Evolutionary conservation across 2,797 vertebrate species (phyloP), one percentile per base, ranked within the genome.

Genomic region (Sebastes itinus): DNA sequence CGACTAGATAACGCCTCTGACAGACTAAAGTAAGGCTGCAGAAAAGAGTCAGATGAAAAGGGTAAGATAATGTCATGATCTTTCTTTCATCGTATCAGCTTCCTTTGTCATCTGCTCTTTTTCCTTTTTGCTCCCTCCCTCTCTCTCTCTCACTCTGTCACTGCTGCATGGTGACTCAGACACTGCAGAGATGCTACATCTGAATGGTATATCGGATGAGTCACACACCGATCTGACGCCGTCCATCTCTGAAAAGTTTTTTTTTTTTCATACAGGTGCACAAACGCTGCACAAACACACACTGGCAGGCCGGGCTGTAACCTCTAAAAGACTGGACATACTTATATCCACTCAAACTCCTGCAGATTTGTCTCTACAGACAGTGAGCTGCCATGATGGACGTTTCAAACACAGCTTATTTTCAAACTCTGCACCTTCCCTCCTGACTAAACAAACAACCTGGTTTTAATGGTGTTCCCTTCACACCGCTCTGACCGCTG

Each of bases 101-200:
- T 76, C 82, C 85, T 90, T 92, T 92, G 88, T 91, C 82, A 91
- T 77, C 55, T 67, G 71, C 75, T 76, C 64, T 55, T 64, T 67
- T 67, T 67, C 38, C 66, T 72, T 52, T 61, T 28, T 83, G 79
- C 38, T 35, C 80, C 60, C 78, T 77, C 76, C 27, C 82, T 75
- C 72, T 77, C 35, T 13, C 11, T 35, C 79, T 69, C 88, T 88
- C 82, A 32, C 78, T 74, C 79, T 91, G 91, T 91, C 91, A 89
- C 89, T 92, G 89, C 92, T 90, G 93, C 91, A 94, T 92, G 91
- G 93, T 95, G 95, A 95, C 92, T 96, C 94, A 95, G 89, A 94
- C 92, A 92, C 94, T 94, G 92, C 94, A 93, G 93, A 92, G 90
- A 91, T 55, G 83, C 85, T 83, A 87, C 84, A 91, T 90, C 89